Evolutionary conservation across 2,888 invertebrate species (phyloP), one percentile per base, ranked within the genome.

Genomic region (Seladonia tumulorum): DNA sequence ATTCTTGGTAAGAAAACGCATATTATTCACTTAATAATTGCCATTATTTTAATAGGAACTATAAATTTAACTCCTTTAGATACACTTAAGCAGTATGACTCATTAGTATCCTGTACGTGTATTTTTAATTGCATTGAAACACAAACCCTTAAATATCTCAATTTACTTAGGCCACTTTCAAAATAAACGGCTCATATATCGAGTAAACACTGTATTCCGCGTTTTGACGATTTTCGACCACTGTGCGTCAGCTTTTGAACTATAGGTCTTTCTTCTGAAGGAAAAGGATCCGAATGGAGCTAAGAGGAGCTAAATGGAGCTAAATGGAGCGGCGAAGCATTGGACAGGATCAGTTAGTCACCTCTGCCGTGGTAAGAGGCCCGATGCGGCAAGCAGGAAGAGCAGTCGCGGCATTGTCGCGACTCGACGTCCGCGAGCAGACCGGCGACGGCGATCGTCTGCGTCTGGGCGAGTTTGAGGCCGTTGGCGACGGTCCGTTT

Each of bases 391-490:
- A 94, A 93, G 90, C 93, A 94, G 91, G 93, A 93, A 89, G 94
- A 93, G 93, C 93, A 94, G 93, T 94, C 94, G 92, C 92, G 95
- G 95, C 94, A 95, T 91, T 95, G 96, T 94, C 90, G 96, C 94
- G 93, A 96, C 88, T 93, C 94, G 83, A 94, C 94, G 88, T 96
- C 96, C 76, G 96, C 96, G 92, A 96, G 95, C 94, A 97, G 96
- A 88, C 97, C 97, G 87, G 97, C 97, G 87, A 96, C 96, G 86
- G 97, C 97, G 96, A 97, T 97, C 83, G 97, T 97, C 95, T 97
- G 97, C 79, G 96, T 96, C 95, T 97, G 97, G 89, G 97, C 97
- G 92, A 97, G 95, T 94, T 97, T 97, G 89, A 97, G 95, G 83
- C 97, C 97, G 93, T 97, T 97, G 86, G 97, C 97, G 90, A 97